Evolutionary conservation across 2,888 invertebrate species (phyloP), one percentile per base, ranked within the genome.

Genomic region (Mamestra brassicae): DNA sequence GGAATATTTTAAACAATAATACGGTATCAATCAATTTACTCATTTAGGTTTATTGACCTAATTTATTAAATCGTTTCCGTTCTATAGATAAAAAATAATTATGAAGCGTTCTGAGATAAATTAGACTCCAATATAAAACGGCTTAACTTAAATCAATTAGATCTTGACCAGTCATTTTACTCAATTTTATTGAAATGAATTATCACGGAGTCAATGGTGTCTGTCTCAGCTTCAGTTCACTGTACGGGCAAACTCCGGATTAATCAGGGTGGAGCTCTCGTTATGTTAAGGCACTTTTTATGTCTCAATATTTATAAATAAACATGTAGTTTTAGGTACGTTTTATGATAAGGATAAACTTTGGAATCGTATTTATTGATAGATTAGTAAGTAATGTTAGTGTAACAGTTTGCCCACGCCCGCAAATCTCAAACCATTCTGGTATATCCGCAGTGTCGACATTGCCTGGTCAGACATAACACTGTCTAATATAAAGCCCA

Each of bases 251-350:
- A 84, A 78, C 79, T 80, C 85, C 81, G 87, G 81, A 78, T 76
- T 61, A 84, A 77, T 78, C 86, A 87, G 86, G 86, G 86, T 87
- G 81, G 77, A 75, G 85, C 80, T 86, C 81, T 85, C 70, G 52
- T 73, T 71, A 71, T 62, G 73, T 76, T 80, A 76, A 77, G 85
- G 80, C 78, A 83, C 77, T 85, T 83, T 69, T 74, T 81, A 86
- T 70, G 85, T 87, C 81, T 79, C 78, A 85, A 87, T 85, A 84
- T 88, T 84, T 80, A 75, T 74, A 77, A 78, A 80, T 78, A 78
- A 74, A 82, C 81, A 73, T 71, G 69, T 84, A 86, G 81, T 63
- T 52, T 58, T 80, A 84, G 45, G 71, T 80, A 78, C 52, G 7
- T 78, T 76, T 66, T 84, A 76, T 70, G 54, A 54, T 83, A 80